phyloP scores from a whole-genome alignment of 64 coral and sea anemone genomes.

The Stylophora pistillata region DNA sequence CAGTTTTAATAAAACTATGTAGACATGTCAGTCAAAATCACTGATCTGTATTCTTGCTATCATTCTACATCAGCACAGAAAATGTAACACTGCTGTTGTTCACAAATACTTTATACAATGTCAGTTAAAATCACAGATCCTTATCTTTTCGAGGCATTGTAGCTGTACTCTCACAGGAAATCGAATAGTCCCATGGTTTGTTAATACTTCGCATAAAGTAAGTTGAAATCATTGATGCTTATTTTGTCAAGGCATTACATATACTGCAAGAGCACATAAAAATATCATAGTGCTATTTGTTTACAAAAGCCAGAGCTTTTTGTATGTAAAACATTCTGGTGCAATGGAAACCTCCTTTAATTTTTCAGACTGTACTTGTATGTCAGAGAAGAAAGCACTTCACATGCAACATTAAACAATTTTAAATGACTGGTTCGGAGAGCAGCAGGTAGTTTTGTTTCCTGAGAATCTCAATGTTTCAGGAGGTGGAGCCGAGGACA shows the following conservation, averaged over 20 bases:
- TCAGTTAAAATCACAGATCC: not conserved
- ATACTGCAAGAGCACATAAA: not conserved
- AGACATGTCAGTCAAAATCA: conserved; percentile 29
- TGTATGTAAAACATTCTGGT: not conserved
- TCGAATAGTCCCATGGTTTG: not conserved
- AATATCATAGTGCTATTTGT: not conserved
- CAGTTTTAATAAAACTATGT: not conserved
- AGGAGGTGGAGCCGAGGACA: not conserved
- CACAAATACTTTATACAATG: not conserved
- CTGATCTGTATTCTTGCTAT: conserved; percentile 15
- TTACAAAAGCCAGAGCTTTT: not conserved
- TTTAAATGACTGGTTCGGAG: not conserved
- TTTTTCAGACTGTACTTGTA: conserved; percentile 1
- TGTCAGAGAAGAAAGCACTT: not conserved
- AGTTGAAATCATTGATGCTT: too few relatives aligned
- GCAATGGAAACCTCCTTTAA: too few relatives aligned
- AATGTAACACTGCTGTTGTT: not conserved
- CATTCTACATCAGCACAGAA: conserved; percentile 11
- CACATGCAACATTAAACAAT: not conserved
- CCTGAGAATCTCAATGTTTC: not conserved
- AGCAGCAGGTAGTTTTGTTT: not conserved
- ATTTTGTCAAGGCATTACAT: too few relatives aligned
- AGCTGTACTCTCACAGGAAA: not conserved
- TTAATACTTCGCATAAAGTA: not conserved
- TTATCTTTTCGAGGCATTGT: not conserved